Base-by-base conservation (phyloP, 2,797 vertebrate genomes). In the Brachyalestes nurse region DNA sequence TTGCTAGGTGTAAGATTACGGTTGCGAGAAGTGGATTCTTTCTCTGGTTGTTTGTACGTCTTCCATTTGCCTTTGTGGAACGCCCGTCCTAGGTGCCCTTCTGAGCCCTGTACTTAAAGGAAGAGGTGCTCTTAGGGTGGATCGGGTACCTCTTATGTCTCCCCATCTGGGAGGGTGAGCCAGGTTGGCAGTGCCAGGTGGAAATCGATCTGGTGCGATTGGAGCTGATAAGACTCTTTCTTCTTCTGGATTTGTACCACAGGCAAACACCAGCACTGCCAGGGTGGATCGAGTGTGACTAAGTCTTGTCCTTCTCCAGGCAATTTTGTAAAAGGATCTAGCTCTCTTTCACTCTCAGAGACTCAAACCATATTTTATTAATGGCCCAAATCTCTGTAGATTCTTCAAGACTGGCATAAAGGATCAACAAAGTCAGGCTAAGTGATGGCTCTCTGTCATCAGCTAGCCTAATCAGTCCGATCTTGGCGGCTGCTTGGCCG, bases 1-100 rank as follows among this genome's bases (percentile, higher is more conserved):
- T 81, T 72, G 61, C 55, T 75, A 38, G 86, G 90, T 91, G 91
- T 93, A 86, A 82, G 86, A 88, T 94, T 91, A 93, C 91, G 85
- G 84, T 86, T 83, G 47, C 53, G 53, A 83, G 72, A 80, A 47
- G 80, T 88, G 88, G 84, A 80, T 82, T n/a, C 87, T 82, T 76
- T 71, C 64, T 80, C 45, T 17, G 80, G 84, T 83, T 81, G 82
- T 86, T n/a, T 49, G 58, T 81, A 85, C 87, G 89, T 91, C 89
- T 91, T 84, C 88, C 82, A 84, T 81, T 87, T 86, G 88, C 85
- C 89, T 89, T 89, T 89, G 88, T 87, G 55, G 66, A 2, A 19
- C 7, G 66, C 57, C 25, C 45, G 75, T 66, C 79, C 82, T 80
- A 72, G 72, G 78, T 45, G 71, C 64, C 69, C 58, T 53, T 17